Conservation (phyloP, 1,140 invertebrate genomes). For the Myzus persicae region DNA sequence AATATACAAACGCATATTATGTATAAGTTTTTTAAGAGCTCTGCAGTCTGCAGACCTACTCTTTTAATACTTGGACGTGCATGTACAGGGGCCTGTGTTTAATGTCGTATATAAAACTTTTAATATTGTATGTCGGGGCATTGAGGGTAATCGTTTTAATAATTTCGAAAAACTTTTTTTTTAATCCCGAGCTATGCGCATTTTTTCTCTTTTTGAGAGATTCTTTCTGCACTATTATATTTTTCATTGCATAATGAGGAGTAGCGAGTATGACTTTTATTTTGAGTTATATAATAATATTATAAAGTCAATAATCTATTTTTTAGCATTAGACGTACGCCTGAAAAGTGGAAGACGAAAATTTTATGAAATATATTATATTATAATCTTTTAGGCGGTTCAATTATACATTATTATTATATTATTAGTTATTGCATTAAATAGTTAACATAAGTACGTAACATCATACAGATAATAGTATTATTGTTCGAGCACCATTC, state of each 20-base stretch:
- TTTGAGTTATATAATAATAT: neutral
- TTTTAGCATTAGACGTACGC: neutral
- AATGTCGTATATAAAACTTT: conserved; percentile 1
- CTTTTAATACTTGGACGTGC: neutral
- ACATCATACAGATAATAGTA: neutral
- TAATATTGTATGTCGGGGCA: neutral
- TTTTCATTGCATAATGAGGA: neutral
- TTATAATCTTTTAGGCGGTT: neutral
- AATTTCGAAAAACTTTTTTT: conserved; percentile 31
- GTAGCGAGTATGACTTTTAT: neutral
- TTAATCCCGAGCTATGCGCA: neutral
- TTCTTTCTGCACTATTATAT: neutral
- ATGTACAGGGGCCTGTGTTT: neutral
- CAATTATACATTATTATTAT: neutral
- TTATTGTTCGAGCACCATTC: neutral
- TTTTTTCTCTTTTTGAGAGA: neutral
- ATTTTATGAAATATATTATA: neutral
- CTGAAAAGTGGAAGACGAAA: neutral
- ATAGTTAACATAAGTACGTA: neutral
- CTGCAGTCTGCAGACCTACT: conserved; percentile 16
- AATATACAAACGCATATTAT: neutral
- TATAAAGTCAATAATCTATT: neutral
- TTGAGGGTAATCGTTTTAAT: conserved; percentile 33
- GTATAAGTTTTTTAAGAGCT: conserved; percentile 4
- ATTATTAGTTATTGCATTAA: neutral